These are phyloP conservation scores for Danio jaintianensis DNA, from an alignment of 2,797 vertebrate genomes.

Conservation along the genomic window DNA sequence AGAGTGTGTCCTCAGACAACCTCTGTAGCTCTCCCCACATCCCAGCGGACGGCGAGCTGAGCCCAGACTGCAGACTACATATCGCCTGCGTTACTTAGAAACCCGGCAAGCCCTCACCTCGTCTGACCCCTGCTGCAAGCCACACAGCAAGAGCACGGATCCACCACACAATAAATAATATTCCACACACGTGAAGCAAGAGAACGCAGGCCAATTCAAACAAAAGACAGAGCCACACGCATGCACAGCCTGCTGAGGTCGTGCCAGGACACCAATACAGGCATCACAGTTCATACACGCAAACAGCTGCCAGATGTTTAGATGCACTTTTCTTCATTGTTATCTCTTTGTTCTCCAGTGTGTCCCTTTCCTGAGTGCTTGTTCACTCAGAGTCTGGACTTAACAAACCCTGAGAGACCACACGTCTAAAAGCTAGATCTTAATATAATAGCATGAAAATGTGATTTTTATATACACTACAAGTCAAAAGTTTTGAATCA, in stretches of 20 bases:
- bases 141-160: slow-evolving; percentile 11
- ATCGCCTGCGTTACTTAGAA: slow-evolving; percentile 38
- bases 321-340: slow-evolving; percentile 16
- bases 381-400: background rate
- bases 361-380: background rate
- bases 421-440: too few species aligned
- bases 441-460: too few species aligned
- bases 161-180: slow-evolving; percentile 32
- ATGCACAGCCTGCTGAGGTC: slow-evolving; percentile 2
- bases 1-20: slow-evolving; percentile 35
- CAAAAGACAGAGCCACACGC: slow-evolving; percentile 3
- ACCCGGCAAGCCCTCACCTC: slow-evolving; percentile 29
- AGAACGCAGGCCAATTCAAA: slow-evolving; percentile 19
- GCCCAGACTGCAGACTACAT: slow-evolving; percentile 25
- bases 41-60: slow-evolving; percentile 7
- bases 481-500: too few species aligned
- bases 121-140: slow-evolving; percentile 40
- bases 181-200: slow-evolving; percentile 42
- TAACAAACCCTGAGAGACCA: background rate
- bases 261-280: slow-evolving; percentile 43
- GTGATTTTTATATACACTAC: too few species aligned
- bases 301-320: slow-evolving; percentile 42
- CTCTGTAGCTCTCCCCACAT: slow-evolving; percentile 32
- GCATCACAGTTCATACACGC: background rate
- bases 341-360: background rate